A percentile compares a stretch with the other conserved stretches of the same genome.
Conservation (phyloP, 2,888 invertebrate genomes). For the Cephus sareptanus region DNA sequence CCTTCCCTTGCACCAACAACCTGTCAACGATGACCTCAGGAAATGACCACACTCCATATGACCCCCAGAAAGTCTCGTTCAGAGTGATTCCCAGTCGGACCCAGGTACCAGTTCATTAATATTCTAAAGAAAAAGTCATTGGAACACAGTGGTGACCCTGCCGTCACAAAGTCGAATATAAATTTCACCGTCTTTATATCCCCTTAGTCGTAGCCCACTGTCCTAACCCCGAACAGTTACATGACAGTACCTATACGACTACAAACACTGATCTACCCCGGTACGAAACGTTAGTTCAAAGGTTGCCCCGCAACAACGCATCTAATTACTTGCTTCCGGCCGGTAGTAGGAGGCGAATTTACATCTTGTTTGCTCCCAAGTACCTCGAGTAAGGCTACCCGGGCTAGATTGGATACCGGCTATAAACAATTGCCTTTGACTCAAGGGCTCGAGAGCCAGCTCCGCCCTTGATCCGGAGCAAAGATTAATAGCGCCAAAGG, state of each 20-base stretch:
- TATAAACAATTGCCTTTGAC: constrained; percentile 50
- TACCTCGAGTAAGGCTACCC: constrained; percentile 45
- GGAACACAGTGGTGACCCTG: too few relatives aligned
- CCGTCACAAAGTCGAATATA: neutral
- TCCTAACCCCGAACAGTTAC: neutral
- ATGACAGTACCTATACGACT: neutral
- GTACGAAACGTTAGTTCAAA: constrained; percentile 57
- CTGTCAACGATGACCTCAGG: too few relatives aligned
- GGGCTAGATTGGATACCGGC: constrained; percentile 36
- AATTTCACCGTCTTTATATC: neutral
- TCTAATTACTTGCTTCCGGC: constrained; percentile 61
- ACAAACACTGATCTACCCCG: constrained; percentile 30
- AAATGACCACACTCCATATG: too few relatives aligned
- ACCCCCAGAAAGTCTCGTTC: too few relatives aligned
- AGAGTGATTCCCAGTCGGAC: too few relatives aligned
- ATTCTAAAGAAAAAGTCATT: too few relatives aligned
- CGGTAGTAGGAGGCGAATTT: constrained; percentile 51
- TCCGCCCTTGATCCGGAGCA: constrained; percentile 8
- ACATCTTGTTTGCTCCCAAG: constrained; percentile 62
- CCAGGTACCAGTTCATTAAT: too few relatives aligned
- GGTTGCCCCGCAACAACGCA: constrained; percentile 60
- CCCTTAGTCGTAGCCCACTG: neutral
- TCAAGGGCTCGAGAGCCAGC: constrained; percentile 33
- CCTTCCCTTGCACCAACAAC: too few relatives aligned
- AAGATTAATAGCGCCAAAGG: neutral